Percentiles rank a stretch among this genome's conserved stretches.
Evolutionary conservation across 1,140 invertebrate genomes (phyloP).

Genomic region (Drosophila bipectinata): DNA sequence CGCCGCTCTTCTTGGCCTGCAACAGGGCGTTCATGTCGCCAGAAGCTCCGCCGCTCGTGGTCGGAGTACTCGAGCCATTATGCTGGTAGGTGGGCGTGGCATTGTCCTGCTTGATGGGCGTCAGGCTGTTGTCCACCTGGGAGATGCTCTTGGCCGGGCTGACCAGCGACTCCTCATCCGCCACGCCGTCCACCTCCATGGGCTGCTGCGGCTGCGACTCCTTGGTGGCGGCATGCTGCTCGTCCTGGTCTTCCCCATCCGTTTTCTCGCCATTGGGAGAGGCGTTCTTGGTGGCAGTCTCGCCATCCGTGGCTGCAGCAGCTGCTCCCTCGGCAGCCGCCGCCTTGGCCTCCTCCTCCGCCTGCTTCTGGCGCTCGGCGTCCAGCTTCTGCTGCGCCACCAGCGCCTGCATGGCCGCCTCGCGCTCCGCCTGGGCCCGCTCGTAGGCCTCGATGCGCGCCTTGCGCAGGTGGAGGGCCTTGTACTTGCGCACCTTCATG

Average conservation of each 20-base stretch:
- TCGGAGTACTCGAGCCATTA: conserved; percentile 51
- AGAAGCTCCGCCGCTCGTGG: conserved; percentile 1
- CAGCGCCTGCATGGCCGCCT: conserved; percentile 75
- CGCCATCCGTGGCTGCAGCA: neutral
- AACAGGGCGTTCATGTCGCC: conserved; percentile 58
- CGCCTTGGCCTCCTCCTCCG: conserved; percentile 47
- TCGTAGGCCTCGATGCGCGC: conserved; percentile 89
- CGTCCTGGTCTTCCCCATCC: conserved; percentile 22
- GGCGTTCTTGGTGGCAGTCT: conserved; percentile 2
- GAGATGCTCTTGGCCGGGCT: conserved; percentile 55
- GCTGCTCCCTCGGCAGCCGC: conserved; percentile 16
- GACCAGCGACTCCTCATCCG: conserved; percentile 28
- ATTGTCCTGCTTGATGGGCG: conserved; percentile 53
- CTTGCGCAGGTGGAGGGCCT: conserved; percentile 90
- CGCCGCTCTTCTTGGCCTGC: conserved; percentile 72
- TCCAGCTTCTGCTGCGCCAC: conserved; percentile 74
- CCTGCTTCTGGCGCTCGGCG: conserved; percentile 60
- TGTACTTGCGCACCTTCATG: conserved; percentile 93
- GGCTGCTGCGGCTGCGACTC: conserved; percentile 22
- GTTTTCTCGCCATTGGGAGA: conserved; percentile 13
- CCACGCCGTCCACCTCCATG: conserved; percentile 60
- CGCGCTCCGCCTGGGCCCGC: conserved; percentile 85
- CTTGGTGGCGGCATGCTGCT: conserved; percentile 17
- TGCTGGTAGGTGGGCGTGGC: conserved; percentile 68
- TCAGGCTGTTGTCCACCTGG: conserved; percentile 24